phyloP scores from a whole-genome alignment of 2,888 invertebrate species.

The Endotricha flammealis region DNA sequence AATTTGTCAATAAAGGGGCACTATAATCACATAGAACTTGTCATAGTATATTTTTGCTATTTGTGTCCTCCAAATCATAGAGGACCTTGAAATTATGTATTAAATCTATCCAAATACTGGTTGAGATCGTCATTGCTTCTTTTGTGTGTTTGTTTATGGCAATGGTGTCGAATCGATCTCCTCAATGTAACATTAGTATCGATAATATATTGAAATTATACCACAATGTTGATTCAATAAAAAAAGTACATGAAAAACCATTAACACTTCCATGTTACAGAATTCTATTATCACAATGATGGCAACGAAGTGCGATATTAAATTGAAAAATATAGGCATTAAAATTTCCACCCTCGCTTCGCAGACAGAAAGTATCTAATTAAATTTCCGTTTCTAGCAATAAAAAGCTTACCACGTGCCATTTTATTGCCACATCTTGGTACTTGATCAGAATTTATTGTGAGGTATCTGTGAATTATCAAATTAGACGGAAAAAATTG shows the following conservation, averaged over 20 bases:
- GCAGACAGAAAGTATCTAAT: slow-evolving; percentile 42
- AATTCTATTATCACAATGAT: slow-evolving; percentile 9
- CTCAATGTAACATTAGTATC: too few relatives aligned
- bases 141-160: too few relatives aligned
- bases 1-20: too few relatives aligned
- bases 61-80: too few relatives aligned
- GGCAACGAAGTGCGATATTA: slow-evolving; percentile 13
- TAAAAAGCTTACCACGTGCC: slow-evolving; percentile 52
- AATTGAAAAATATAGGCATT: slow-evolving; percentile 44
- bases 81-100: too few relatives aligned
- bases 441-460: slow-evolving; percentile 51
- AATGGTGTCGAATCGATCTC: too few relatives aligned
- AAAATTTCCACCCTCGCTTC: slow-evolving; percentile 32
- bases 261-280: slow-evolving; percentile 17
- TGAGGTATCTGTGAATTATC: slow-evolving; percentile 34
- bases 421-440: slow-evolving; percentile 48
- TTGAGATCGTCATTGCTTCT: too few relatives aligned
- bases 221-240: too few relatives aligned
- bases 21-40: too few relatives aligned
- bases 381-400: slow-evolving; percentile 47
- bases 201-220: too few relatives aligned
- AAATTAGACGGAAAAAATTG: slow-evolving; percentile 20
- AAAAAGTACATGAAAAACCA: background rate
- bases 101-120: too few relatives aligned
- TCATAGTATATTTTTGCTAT: too few relatives aligned